phyloP scores from a whole-genome alignment of 1,140 invertebrate genomes.

The Drosophila bifasciata region DNA sequence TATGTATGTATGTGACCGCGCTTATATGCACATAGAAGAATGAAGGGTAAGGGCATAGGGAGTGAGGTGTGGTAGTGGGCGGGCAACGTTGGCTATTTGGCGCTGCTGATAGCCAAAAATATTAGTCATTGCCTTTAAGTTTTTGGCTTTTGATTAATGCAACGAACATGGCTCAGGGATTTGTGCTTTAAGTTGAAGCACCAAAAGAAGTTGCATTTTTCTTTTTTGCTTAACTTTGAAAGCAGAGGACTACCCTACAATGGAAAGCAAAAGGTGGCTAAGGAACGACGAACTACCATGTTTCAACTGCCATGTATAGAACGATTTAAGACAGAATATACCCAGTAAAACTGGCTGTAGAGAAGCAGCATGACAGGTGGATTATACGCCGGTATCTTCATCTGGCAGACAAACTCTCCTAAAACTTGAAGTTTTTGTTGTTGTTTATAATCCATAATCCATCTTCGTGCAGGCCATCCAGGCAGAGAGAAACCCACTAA shows the following conservation, averaged over 20 bases:
- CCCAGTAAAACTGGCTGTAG: too few relatives aligned
- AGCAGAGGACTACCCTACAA: too few relatives aligned
- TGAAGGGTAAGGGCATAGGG: background rate
- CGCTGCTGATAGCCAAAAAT: slow-evolving; percentile 65
- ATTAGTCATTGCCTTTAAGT: slow-evolving; percentile 75
- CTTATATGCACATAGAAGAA: slow-evolving; percentile 40
- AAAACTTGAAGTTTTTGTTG: background rate
- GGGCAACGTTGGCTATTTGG: slow-evolving; percentile 62
- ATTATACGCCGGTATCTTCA: too few relatives aligned
- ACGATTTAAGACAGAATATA: too few relatives aligned
- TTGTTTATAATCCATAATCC: background rate
- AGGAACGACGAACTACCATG: too few relatives aligned
- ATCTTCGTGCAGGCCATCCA: background rate
- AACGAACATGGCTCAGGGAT: slow-evolving; percentile 13
- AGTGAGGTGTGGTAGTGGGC: too few relatives aligned
- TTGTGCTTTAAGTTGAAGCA: slow-evolving; percentile 2
- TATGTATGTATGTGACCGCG: background rate
- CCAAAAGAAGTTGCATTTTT: too few relatives aligned
- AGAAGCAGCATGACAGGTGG: background rate
- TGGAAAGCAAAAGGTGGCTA: too few relatives aligned
- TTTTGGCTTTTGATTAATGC: slow-evolving; percentile 51
- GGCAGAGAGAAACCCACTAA: background rate
- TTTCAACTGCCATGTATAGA: too few relatives aligned
- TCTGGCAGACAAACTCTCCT: too few relatives aligned
- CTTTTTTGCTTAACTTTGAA: background rate